Base-by-base conservation (phyloP, 2,113 vertebrate species). In the Tupaia tana region DNA sequence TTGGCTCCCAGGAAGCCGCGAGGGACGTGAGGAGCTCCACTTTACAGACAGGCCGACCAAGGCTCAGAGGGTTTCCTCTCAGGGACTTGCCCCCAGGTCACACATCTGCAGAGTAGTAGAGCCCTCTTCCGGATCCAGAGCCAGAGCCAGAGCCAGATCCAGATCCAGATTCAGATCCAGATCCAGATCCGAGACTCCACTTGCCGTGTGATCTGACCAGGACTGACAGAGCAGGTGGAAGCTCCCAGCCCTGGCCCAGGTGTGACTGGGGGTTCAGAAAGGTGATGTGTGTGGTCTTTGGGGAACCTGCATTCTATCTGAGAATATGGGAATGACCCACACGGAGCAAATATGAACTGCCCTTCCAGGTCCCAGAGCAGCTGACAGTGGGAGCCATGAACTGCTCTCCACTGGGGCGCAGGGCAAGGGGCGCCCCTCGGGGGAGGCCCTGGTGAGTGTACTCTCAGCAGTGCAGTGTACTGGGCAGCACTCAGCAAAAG, bases 101-200 rank as follows among this genome's bases (percentile, higher is more conserved):
- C 10, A 59, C 25, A 58, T 22, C 15, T n/a, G 1, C 13, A 7
- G 25, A 58, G 10, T 9, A 19, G 6, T 19, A 27, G 27, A 29
- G 10, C 7, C 54, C 0, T 4, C 15, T 43, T 67, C 58, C 66
- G 43, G 43, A 43, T 43, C 6, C 43, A 43, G 43, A 43, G 43
- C 43, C 43, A 43, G 43, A 43, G 43, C 43, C 43, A 43, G 43
- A 43, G 43, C 43, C 43, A 43, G 43, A 43, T 3, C 43, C 43
- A 43, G 13, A 7, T 22, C 43, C 5, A n/a, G n/a, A n/a, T n/a
- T n/a, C n/a, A n/a, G n/a, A n/a, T 71, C 20, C 0, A 0, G 7
- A 19, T 59, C 59, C 64, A 25, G 13, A 7, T 22, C 52, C 5
- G 18, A 6, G 0, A 7, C 15, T 82, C 29, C 25, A 11, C 13